Evolutionary conservation across 2,888 invertebrate genomes (phyloP), one percentile per base, ranked within the genome.

Genomic region (Priapulus caudatus): DNA sequence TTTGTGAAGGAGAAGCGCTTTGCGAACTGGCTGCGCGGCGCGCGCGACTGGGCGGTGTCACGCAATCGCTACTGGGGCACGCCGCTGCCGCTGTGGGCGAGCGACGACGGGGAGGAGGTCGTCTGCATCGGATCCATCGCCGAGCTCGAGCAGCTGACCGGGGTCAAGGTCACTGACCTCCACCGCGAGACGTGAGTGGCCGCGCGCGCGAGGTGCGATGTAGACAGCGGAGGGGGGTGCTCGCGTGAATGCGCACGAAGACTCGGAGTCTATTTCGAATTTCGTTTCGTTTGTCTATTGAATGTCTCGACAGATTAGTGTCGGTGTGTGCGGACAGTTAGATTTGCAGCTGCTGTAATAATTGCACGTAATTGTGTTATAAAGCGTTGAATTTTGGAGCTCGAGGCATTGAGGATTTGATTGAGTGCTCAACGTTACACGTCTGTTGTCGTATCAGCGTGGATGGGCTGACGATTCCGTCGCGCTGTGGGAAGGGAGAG

Each of bases 51-150:
- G 95, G 92, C 93, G 18, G 81, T 98, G 21, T 95, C 93, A 65
- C 78, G 98, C 46, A 98, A 98, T 71, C 81, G 98, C 23, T 99
- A 93, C 70, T 99, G 97, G 97, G 98, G 98, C 45, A 99, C 95
- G 33, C 98, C 98, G 0, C 95, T 99, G 59, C 98, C 98, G 1
- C 75, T 99, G 53, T 99, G 98, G 98, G 79, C 87, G 47, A 92
- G 92, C 1, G 81, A 83, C 16, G 89, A 86, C 69, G 84, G 85
- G 18, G 84, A 89, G 67, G 63, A 63, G 52, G 54, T 66, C n/a
- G 81, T 95, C 4, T 93, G 93, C 68, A 75, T 98, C 47, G 91
- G 92, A 2, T 93, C 93, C 63, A 91, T 97, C 61, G 83, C 81
- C 33, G 91, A 99, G 69, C 74, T 99, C 52, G 81, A 86, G 63